These are phyloP conservation scores for Pachyramphus minor DNA, from an alignment of 2,113 vertebrate genomes.

Conservation along the genomic window DNA sequence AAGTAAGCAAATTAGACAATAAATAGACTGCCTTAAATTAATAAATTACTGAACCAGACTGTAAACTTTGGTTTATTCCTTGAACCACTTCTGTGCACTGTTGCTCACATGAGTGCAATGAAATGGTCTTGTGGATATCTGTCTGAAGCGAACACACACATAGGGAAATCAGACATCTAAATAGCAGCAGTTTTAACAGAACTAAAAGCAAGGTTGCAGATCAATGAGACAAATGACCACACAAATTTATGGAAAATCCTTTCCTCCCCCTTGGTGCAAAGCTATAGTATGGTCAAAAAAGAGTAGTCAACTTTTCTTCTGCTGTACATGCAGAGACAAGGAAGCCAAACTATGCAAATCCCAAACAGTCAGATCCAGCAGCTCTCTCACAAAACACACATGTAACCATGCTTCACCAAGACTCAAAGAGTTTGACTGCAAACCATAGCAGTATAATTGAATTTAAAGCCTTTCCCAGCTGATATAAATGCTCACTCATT, in stretches of 20 bases:
- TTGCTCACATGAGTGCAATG: background rate
- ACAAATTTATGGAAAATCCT: background rate
- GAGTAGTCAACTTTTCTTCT: background rate
- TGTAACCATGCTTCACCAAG: background rate
- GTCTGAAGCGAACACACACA: background rate
- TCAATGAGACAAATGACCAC: background rate
- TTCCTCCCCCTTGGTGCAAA: background rate
- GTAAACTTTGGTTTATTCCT: background rate
- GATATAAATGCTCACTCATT: constrained; percentile 2
- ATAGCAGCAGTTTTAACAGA: background rate
- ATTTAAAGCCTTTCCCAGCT: constrained; percentile 18
- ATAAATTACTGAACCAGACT: background rate
- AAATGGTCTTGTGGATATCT: background rate
- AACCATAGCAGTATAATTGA: background rate
- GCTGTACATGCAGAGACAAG: background rate
- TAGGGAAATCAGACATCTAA: background rate
- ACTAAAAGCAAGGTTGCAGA: background rate
- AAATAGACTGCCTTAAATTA: background rate
- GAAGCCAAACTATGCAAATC: background rate
- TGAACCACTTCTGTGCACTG: background rate
- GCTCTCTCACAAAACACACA: background rate
- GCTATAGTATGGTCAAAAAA: background rate
- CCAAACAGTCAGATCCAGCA: background rate
- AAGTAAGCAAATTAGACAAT: constrained; percentile 23
- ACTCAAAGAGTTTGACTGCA: background rate